phyloP scores from a whole-genome alignment of 2,888 invertebrate species.

The Petrolisthes cinctipes region DNA sequence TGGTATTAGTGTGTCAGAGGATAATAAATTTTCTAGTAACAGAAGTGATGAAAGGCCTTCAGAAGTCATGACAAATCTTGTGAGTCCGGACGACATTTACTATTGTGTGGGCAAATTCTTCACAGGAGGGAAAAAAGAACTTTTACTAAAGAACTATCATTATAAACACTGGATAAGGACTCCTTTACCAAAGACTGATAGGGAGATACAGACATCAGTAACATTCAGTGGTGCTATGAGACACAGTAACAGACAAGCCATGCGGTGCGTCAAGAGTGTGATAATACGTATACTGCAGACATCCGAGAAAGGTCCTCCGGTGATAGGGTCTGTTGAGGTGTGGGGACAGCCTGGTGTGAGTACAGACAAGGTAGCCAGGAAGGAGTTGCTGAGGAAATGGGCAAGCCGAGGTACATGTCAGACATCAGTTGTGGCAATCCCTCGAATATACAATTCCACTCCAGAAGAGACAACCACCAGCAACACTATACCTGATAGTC shows the following conservation, averaged over 20 bases:
- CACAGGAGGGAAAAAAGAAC: conserved; percentile 35
- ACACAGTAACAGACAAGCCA: conserved; percentile 42
- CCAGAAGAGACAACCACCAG: conserved; percentile 20
- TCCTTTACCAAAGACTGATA: conserved; percentile 25
- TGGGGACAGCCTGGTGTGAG: conserved; percentile 57
- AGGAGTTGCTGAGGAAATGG: conserved; percentile 34
- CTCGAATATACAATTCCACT: conserved; percentile 47
- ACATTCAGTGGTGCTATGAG: conserved; percentile 47
- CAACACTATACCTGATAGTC: background rate
- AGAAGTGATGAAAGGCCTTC: no score
- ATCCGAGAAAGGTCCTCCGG: conserved; percentile 44
- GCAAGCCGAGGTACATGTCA: background rate
- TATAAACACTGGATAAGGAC: conserved; percentile 52
- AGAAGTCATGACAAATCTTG: no score
- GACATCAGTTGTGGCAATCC: background rate
- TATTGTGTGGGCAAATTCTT: conserved; percentile 54
- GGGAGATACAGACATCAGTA: background rate
- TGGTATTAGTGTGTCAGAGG: no score
- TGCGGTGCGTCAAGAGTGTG: conserved; percentile 46
- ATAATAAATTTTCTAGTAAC: no score
- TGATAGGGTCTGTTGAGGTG: conserved; percentile 36
- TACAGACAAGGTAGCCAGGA: conserved; percentile 27
- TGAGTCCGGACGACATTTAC: conserved; percentile 21
- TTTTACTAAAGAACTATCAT: conserved; percentile 48
- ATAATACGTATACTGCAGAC: conserved; percentile 47